Base-by-base conservation (phyloP, 2,113 vertebrate genomes). In the Butorides virescens region DNA sequence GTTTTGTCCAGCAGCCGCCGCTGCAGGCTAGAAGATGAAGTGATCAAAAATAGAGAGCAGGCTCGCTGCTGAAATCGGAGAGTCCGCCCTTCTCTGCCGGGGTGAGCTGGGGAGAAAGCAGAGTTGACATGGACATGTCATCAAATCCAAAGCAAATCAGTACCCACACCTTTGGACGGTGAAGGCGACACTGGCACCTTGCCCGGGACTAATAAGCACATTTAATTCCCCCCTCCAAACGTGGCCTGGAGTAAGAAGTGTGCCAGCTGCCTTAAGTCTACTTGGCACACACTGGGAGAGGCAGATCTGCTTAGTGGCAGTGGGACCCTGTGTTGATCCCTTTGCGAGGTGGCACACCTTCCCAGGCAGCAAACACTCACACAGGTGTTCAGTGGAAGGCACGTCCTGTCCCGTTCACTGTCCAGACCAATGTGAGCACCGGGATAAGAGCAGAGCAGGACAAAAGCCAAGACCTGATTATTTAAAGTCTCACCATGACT, bases 1-100 rank as follows among this genome's bases (percentile, higher is more conserved):
- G 0, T 21, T 78, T 13, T 32, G 82, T 52, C 94, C 95, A 67
- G 95, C 86, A 94, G 95, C 91, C 1, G 73, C 92, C 90, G 97
- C 97, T 96, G 96, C 88, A 89, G 96, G 49, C 68, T 16, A 10
- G 61, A 5, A 4, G 53, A 65, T 52, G 87, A 20, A 86, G 62
- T 11, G 7, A 63, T 99, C 98, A 99, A 97, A 99, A 99, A 87
- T 99, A 99, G 34, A 99, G 99, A 13, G 99, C 99, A 2, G 99
- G 99, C 92, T 99, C 99, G 8, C 99, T 99, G 97, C 99, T 99
- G 98, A 99, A 99, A 98, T 99, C 99, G 0, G 99, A 98, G 71
- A 99, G 98, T 9, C 98, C 98, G 5, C 98, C 98, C 97, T 98
- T 98, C 93, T 99, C 98, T 3, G 99, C 99, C 2, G 99, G 99